Percentiles rank a stretch among this genome's conserved stretches.
Conservation (phyloP, 2,797 vertebrate genomes). For the Hydrolagus colliei region DNA sequence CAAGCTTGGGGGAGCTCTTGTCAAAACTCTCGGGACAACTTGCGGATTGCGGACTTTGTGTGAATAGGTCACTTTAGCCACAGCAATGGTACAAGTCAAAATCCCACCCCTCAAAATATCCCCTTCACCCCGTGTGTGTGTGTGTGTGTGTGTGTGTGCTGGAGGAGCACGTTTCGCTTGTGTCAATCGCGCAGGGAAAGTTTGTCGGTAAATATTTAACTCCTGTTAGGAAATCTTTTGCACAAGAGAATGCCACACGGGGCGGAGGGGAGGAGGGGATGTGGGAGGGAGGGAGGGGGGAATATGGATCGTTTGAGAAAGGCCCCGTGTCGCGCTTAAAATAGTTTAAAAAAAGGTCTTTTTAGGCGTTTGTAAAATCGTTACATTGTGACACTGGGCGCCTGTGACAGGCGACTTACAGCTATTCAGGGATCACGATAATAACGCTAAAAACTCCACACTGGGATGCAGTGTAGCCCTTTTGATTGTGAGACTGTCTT, state of each 20-base stretch:
- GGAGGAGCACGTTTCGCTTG: not conserved
- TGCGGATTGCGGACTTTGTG: not conserved
- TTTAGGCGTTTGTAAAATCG: not conserved
- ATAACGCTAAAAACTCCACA: conserved; percentile 68
- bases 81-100: not conserved
- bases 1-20: not conserved
- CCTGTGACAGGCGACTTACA: conserved; percentile 65
- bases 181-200: conserved; percentile 4
- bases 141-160: not conserved
- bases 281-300: too few species aligned
- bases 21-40: not conserved
- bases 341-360: not conserved
- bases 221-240: conserved; percentile 16
- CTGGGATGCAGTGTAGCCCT: conserved; percentile 72
- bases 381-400: conserved; percentile 33
- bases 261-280: too few species aligned
- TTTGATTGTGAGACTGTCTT: conserved; percentile 73
- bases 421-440: conserved; percentile 66
- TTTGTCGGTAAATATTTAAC: conserved; percentile 31
- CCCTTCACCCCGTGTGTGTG: not conserved
- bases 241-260: not conserved
- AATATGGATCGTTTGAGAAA: conserved; percentile 12
- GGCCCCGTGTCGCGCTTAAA: conserved; percentile 10
- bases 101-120: not conserved
- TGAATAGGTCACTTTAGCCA: not conserved